phyloP scores from a whole-genome alignment of 2,797 vertebrate species.

The Periparus ater region DNA sequence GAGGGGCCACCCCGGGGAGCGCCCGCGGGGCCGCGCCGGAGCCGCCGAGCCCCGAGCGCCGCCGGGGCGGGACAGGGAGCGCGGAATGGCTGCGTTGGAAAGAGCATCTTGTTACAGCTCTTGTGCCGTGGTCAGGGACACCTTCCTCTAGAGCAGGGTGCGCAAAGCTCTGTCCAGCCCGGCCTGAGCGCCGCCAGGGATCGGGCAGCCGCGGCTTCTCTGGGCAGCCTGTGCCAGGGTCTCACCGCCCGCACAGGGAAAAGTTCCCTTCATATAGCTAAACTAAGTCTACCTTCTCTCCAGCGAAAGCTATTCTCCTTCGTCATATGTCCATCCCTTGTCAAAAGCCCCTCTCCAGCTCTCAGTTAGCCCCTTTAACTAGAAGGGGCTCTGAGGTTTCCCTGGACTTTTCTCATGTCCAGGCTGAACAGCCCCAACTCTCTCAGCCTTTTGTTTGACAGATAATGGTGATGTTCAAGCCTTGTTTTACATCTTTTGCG shows the following conservation, averaged over 20 bases:
- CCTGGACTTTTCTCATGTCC: no score
- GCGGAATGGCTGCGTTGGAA: fast-evolving
- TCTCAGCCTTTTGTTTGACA: not conserved
- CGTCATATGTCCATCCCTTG: fast-evolving
- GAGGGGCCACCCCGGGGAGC: not conserved
- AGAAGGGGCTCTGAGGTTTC: not conserved
- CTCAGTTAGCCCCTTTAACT: no score
- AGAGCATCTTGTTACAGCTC: not conserved
- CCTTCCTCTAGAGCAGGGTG: fast-evolving
- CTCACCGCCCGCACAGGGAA: not conserved
- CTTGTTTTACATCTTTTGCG: fast-evolving
- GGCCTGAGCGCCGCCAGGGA: fast-evolving
- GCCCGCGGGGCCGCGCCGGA: not conserved
- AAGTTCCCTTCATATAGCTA: fast-evolving
- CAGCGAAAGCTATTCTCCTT: not conserved
- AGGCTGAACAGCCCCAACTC: not conserved
- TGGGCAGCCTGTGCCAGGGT: not conserved
- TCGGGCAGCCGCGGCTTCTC: not conserved
- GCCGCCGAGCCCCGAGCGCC: not conserved
- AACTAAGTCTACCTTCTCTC: not conserved
- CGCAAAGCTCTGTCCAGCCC: not conserved
- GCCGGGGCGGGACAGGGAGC: not conserved
- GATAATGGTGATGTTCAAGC: fast-evolving
- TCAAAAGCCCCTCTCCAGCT: not conserved
- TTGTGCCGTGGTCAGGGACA: no score